Conservation (phyloP, 2,113 vertebrate species). For the Bettongia penicillata region DNA sequence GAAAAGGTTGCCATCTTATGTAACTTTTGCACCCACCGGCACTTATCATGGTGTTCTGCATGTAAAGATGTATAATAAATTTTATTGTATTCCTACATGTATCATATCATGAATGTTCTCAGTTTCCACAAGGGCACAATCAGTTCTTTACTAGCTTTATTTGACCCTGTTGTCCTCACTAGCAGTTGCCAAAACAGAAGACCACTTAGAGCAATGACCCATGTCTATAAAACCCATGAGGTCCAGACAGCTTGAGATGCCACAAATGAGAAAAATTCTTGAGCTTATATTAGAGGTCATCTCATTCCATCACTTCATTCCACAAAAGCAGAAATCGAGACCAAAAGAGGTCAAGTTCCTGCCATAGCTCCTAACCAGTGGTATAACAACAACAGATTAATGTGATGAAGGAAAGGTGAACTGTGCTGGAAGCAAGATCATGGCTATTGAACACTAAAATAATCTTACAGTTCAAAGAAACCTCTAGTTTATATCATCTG, state of each 20-base stretch:
- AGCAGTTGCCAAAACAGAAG: background rate
- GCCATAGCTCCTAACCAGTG: background rate
- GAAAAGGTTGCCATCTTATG: background rate
- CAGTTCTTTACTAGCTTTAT: background rate
- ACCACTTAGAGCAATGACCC: background rate
- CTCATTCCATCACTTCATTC: background rate
- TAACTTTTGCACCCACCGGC: background rate
- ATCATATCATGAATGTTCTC: background rate
- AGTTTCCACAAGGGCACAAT: background rate
- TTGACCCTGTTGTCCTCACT: background rate
- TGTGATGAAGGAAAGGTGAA: background rate
- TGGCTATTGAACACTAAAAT: background rate
- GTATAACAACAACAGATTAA: background rate
- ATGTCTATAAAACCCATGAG: background rate
- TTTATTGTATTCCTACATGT: background rate
- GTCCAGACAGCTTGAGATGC: background rate
- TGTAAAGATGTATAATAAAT: background rate
- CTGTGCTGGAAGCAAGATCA: background rate
- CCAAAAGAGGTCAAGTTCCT: background rate
- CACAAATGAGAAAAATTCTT: background rate
- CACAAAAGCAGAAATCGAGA: background rate
- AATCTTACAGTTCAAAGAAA: background rate
- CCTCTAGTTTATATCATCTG: background rate
- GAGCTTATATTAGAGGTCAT: background rate
- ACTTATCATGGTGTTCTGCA: background rate